Percentiles rank a stretch among this genome's conserved stretches.
Conservation (phyloP, 1,140 invertebrate species). For the Drosophila sechellia region DNA sequence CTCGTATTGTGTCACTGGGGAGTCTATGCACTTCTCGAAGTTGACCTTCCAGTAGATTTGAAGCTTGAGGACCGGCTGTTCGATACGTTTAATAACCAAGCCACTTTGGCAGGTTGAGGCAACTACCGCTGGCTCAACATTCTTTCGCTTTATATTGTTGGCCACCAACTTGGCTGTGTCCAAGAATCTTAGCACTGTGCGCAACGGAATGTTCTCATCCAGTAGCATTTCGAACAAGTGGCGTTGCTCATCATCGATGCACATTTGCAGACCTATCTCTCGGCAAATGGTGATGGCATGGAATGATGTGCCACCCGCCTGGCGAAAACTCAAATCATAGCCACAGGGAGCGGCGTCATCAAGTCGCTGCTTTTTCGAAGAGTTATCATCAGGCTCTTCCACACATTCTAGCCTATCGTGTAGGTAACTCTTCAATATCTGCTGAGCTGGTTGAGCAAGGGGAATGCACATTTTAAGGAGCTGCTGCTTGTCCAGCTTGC, state of each 20-base stretch:
- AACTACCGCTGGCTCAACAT: conserved; percentile 22
- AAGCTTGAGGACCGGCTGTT: conserved; percentile 42
- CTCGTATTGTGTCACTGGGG: conserved; percentile 83
- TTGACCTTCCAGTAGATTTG: conserved; percentile 84
- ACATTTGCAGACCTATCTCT: conserved; percentile 65
- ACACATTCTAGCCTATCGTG: conserved; percentile 63
- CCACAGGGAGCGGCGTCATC: conserved; percentile 23
- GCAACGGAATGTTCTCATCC: conserved; percentile 50
- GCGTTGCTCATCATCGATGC: conserved; percentile 53
- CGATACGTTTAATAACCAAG: conserved; percentile 54
- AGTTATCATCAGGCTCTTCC: conserved; percentile 19
- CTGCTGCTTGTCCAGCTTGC: conserved; percentile 79
- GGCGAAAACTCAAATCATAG: conserved; percentile 56
- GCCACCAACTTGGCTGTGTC: conserved; percentile 57
- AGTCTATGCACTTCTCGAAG: conserved; percentile 86
- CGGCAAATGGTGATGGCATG: conserved; percentile 70
- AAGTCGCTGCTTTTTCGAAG: conserved; percentile 29
- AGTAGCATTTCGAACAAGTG: conserved; percentile 60
- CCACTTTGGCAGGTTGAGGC: not conserved
- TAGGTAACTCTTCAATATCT: conserved; percentile 66
- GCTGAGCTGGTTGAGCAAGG: conserved; percentile 50
- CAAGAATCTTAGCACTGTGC: conserved; percentile 45
- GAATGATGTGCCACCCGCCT: conserved; percentile 75
- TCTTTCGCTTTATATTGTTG: conserved; percentile 57
- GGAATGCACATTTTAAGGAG: conserved; percentile 57